Percentiles rank a stretch among this genome's conserved stretches.
Conservation (phyloP, 2,113 vertebrate genomes). For the Platichthys flesus region DNA sequence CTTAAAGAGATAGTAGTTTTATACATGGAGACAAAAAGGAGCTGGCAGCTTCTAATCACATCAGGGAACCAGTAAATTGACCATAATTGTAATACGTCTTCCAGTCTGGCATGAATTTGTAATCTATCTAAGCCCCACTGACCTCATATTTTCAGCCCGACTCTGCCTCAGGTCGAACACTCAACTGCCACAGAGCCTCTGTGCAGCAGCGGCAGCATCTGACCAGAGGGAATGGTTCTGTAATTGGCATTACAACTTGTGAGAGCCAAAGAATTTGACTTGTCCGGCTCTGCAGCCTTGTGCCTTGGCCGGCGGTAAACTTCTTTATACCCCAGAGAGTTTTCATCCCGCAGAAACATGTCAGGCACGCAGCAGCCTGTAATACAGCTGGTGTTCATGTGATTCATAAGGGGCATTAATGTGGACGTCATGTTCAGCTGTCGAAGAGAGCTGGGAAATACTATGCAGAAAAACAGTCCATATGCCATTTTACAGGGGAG, state of each 20-base stretch:
- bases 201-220: slow-evolving; percentile 35
- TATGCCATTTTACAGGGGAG: too few species aligned
- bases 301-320: too few species aligned
- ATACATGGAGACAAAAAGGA: neutral
- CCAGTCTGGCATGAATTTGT: slow-evolving; percentile 19
- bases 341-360: too few species aligned
- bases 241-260: slow-evolving; percentile 60
- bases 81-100: neutral
- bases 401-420: slow-evolving; percentile 5
- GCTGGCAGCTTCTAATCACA: neutral
- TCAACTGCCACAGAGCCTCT: slow-evolving; percentile 32
- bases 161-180: slow-evolving; percentile 2
- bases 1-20: too few species aligned
- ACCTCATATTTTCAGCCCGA: slow-evolving; percentile 41
- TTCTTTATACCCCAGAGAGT: too few species aligned
- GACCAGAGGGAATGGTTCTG: slow-evolving; percentile 49
- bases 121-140: slow-evolving; percentile 22
- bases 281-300: too few species aligned
- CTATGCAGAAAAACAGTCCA: neutral
- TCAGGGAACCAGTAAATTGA: neutral
- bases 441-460: neutral
- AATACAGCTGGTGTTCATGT: slow-evolving; percentile 34
- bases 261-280: slow-evolving; percentile 51
- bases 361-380: neutral
- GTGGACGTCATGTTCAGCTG: slow-evolving; percentile 32